Percentiles rank a stretch among this genome's conserved stretches.
Conservation (phyloP, 2,797 vertebrate species). For the Neostethus bicornis region DNA sequence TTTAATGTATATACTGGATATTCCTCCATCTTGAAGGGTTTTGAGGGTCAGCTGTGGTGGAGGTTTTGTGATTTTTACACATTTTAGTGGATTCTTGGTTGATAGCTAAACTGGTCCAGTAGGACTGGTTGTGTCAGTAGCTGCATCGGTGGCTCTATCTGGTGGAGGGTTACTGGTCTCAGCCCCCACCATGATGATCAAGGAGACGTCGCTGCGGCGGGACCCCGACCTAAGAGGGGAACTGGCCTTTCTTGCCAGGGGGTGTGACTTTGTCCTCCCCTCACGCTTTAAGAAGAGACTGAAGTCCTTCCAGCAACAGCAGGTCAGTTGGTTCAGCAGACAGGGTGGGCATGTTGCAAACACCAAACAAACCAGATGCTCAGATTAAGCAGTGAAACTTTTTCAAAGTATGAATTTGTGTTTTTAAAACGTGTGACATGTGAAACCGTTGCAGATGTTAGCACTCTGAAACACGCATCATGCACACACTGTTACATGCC, state of each 20-base stretch:
- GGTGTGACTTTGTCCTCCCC: constrained; percentile 98
- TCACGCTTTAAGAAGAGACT: constrained; percentile 98
- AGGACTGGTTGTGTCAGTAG: constrained; percentile 40
- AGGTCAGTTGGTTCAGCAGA: constrained; percentile 86
- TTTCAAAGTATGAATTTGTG: neutral
- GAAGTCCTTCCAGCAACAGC: constrained; percentile 97
- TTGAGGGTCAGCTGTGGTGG: constrained; percentile 9
- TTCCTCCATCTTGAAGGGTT: constrained; percentile 29
- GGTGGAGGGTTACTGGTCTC: constrained; percentile 53
- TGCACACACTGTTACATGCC: constrained; percentile 65
- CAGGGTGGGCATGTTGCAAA: constrained; percentile 9
- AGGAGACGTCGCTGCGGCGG: constrained; percentile 93
- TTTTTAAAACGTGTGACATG: neutral
- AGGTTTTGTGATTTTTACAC: constrained; percentile 17
- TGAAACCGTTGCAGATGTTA: constrained; percentile 4
- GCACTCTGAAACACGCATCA: constrained; percentile 15
- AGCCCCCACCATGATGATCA: constrained; percentile 95
- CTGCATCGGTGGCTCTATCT: constrained; percentile 47
- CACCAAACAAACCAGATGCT: neutral
- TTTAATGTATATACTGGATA: constrained; percentile 23
- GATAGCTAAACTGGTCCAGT: constrained; percentile 17
- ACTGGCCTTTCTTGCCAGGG: constrained; percentile 95
- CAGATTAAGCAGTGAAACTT: constrained; percentile 2
- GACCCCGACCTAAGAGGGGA: constrained; percentile 98
- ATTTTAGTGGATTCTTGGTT: constrained; percentile 3